Base-by-base conservation (phyloP, 2,888 invertebrate species). In the Noctua janthina region DNA sequence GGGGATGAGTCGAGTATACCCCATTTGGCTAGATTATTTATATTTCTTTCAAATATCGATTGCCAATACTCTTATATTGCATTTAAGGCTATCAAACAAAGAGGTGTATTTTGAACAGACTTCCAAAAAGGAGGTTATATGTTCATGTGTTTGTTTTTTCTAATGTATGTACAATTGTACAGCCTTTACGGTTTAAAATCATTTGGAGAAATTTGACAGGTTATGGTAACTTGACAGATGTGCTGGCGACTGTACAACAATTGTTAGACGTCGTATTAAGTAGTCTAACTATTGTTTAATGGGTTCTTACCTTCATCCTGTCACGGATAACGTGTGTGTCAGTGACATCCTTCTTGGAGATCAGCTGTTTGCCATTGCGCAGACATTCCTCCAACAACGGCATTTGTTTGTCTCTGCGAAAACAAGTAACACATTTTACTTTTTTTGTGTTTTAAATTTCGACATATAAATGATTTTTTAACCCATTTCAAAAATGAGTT, bases 301-400 rank as follows among this genome's bases (percentile, higher is more conserved):
- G 39, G 5, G 39, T 39, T 46, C 35, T 43, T 90, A 96, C 96
- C 96, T 99, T 99, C 92, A 99, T 98, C 89, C 98, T 98, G 94
- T 99, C 99, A 56, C 99, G 97, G 20, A 99, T 98, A 4, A 97
- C 97, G 64, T 98, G 98, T 0, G 98, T 98, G 92, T 99, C 99
- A 0, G 99, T 99, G 70, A 99, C 98, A 91, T 99, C 99, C 89
- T 99, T 98, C 96, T 98, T 98, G 17, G 98, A 96, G 74, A 99
- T 97, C 78, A 99, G 96, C 76, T 98, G 98, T 92, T 98, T 99
- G 76, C 99, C 99, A 87, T 97, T 98, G n/a, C 97, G 97, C 15
- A 99, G 97, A 84, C 98, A 98, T 86, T 98, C 98, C 86, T 99
- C 99, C 84, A 98, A 98, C 51, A 98, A 95, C 5, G 97, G 97